phyloP scores from a whole-genome alignment of 2,888 invertebrate species.

The Seira ritae region DNA sequence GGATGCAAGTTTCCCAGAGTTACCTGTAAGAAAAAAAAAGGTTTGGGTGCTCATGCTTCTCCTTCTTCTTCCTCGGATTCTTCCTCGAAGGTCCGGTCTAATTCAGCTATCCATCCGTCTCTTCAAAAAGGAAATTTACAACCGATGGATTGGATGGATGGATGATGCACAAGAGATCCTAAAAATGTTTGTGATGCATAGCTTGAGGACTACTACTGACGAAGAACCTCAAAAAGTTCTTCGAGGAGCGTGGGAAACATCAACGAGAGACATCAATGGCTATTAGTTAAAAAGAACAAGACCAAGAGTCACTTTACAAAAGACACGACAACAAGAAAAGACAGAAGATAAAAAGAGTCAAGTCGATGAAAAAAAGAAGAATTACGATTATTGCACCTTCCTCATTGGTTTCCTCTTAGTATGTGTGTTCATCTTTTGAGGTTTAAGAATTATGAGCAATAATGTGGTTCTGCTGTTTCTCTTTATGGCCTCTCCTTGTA shows the following conservation, averaged over 20 bases:
- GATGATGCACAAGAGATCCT: conserved; percentile 22
- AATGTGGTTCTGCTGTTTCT: conserved; percentile 60
- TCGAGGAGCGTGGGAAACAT: conserved; percentile 66
- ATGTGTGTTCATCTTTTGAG: conserved; percentile 53
- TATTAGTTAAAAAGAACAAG: conserved; percentile 62
- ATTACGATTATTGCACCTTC: conserved; percentile 74
- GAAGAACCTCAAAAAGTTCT: conserved; percentile 44
- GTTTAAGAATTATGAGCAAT: conserved; percentile 63
- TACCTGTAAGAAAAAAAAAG: conserved; percentile 47
- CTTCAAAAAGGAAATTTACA: conserved; percentile 50
- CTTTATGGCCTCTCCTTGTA: conserved; percentile 19
- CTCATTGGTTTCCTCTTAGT: conserved; percentile 55
- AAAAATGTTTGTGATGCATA: conserved; percentile 9
- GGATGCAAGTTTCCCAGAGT: background rate
- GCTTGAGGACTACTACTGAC: background rate
- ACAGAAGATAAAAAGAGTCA: conserved; percentile 50
- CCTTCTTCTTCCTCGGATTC: background rate
- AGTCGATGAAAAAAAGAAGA: conserved; percentile 59
- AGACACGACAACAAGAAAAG: conserved; percentile 29
- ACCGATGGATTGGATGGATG: conserved; percentile 23
- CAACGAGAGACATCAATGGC: conserved; percentile 55
- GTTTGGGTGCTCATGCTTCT: conserved; percentile 43
- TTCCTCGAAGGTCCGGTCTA: conserved; percentile 32
- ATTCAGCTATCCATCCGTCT: conserved; percentile 28
- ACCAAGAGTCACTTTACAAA: conserved; percentile 52